Conservation (phyloP, 2,888 invertebrate species). For the Ernsta delagoae region DNA sequence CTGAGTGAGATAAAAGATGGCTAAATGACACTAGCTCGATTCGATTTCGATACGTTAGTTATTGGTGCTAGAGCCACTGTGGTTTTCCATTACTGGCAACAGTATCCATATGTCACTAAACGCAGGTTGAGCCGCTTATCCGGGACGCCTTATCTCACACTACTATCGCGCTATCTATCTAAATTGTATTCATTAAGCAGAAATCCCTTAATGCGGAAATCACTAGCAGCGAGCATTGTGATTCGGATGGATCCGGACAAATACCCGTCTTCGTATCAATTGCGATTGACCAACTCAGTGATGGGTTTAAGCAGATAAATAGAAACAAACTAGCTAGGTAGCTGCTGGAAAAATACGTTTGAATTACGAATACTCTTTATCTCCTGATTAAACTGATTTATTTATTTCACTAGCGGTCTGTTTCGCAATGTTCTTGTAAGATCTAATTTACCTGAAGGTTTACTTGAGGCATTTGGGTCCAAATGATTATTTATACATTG, state of each 20-base stretch:
- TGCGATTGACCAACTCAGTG: neutral
- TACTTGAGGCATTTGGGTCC: too few species aligned
- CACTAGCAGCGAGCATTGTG: conserved; percentile 26
- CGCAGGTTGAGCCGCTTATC: conserved; percentile 27
- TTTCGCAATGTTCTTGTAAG: too few species aligned
- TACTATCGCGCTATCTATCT: conserved; percentile 32
- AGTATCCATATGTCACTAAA: neutral
- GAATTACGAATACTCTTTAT: neutral
- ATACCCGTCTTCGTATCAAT: conserved; percentile 14
- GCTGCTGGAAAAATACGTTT: neutral
- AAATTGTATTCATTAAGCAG: conserved; percentile 37
- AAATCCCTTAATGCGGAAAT: conserved; percentile 34
- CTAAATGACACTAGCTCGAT: too few species aligned
- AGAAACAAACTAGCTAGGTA: too few species aligned
- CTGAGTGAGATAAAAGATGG: too few species aligned
- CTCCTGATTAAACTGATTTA: too few species aligned
- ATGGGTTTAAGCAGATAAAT: neutral
- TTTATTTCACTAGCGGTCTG: neutral
- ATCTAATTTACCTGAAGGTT: too few species aligned
- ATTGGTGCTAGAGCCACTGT: too few species aligned
- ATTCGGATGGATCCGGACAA: conserved; percentile 25
- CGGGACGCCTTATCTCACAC: conserved; percentile 16
- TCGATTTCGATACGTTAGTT: too few species aligned
- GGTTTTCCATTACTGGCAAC: too few species aligned
- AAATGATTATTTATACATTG: too few species aligned